A percentile compares a stretch with the other conserved stretches of the same genome.
These are phyloP conservation scores for Ephydatia muelleri DNA, from an alignment of 37 sponge, comb jelly and placozoan genomes.

Conservation along the genomic window DNA sequence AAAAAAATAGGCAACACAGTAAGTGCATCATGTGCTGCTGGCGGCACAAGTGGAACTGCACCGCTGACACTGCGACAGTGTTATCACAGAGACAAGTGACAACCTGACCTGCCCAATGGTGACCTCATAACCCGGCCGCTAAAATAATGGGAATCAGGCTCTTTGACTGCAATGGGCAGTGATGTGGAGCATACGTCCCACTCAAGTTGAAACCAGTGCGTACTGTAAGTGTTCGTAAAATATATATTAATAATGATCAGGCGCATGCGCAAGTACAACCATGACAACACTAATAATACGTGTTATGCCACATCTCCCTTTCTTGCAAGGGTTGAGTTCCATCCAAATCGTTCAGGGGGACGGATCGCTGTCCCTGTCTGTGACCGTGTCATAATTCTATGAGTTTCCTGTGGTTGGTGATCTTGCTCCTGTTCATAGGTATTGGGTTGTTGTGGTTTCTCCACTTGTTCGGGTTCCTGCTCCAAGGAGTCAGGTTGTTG, in stretches of 20 bases:
- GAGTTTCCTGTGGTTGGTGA: not conserved
- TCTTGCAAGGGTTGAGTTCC: too few relatives aligned
- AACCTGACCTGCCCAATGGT: not conserved
- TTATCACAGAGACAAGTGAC: conserved; percentile 14
- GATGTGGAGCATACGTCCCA: not conserved
- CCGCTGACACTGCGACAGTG: conserved; percentile 9
- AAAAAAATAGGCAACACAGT: conserved; percentile 25
- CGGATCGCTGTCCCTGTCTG: conserved; percentile 15
- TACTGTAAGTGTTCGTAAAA: conserved; percentile 9
- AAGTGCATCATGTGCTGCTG: conserved; percentile 10
- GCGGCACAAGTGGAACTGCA: not conserved
- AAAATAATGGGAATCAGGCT: conserved; percentile 25
- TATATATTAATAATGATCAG: not conserved
- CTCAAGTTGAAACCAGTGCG: not conserved
- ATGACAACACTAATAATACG: not conserved
- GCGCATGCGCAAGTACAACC: conserved; percentile 20
- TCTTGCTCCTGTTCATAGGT: too few relatives aligned
- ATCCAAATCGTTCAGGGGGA: conserved; percentile 10
- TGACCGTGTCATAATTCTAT: conserved; percentile 3
- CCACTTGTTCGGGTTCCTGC: too few relatives aligned
- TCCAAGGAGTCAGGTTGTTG: too few relatives aligned
- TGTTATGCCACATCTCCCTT: conserved; percentile 7
- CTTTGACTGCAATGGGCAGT: conserved; percentile 14
- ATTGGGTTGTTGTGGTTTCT: too few relatives aligned
- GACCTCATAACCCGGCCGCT: conserved; percentile 13